phyloP scores from a whole-genome alignment of 2,888 invertebrate species.

The Lycophotia porphyrea region DNA sequence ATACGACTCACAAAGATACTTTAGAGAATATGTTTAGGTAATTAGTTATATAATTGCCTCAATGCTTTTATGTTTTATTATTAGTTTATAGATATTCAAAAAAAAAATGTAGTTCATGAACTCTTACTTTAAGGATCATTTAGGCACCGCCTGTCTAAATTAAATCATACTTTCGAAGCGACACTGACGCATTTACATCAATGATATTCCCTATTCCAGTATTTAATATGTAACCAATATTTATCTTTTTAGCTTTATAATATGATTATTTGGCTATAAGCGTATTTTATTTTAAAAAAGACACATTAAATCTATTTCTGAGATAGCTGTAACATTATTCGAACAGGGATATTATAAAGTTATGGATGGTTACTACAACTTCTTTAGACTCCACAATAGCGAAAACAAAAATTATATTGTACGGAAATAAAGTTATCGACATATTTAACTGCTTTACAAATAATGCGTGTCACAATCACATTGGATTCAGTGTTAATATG shows the following conservation, averaged over 20 bases:
- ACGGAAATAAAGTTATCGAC: neutral
- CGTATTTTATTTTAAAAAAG: slow-evolving; percentile 42
- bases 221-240: slow-evolving; percentile 25
- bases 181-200: slow-evolving; percentile 2
- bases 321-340: slow-evolving; percentile 38
- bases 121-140: slow-evolving; percentile 29
- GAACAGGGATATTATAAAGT: slow-evolving; percentile 23
- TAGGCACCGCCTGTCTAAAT: slow-evolving; percentile 53
- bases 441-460: neutral
- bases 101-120: slow-evolving; percentile 35
- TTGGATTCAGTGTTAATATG: neutral
- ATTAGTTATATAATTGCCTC: slow-evolving; percentile 71
- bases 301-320: slow-evolving; percentile 49
- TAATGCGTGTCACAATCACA: neutral
- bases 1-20: slow-evolving; percentile 36
- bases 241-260: slow-evolving; percentile 49
- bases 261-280: slow-evolving; percentile 62
- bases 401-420: neutral
- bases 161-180: slow-evolving; percentile 8
- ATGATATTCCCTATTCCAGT: slow-evolving; percentile 40
- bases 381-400: neutral
- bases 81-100: slow-evolving; percentile 49
- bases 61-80: slow-evolving; percentile 49
- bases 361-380: neutral
- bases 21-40: slow-evolving; percentile 58